Percentiles rank a stretch among this genome's conserved stretches.
These are phyloP conservation scores for Gastracanthus pulcherrimus DNA, from an alignment of 2,888 invertebrate species.

Conservation along the genomic window DNA sequence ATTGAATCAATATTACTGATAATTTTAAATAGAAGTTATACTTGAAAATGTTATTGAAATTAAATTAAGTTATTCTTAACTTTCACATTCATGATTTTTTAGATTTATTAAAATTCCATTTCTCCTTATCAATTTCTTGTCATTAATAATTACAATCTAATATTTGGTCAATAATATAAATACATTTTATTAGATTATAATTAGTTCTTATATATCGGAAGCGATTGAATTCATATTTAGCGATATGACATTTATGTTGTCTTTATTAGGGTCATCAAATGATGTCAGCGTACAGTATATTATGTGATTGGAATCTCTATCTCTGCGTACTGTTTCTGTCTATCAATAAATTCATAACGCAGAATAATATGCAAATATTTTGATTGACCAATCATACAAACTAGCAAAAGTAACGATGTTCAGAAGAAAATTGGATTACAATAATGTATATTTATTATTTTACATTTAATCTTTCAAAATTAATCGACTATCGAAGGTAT, in stretches of 20 bases:
- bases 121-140: too few species aligned
- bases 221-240: conserved; percentile 4
- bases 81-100: too few species aligned
- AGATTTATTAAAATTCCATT: too few species aligned
- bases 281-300: conserved; percentile 39
- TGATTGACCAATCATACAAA: too few species aligned
- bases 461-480: background rate
- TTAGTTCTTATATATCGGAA: background rate
- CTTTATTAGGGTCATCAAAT: conserved; percentile 26
- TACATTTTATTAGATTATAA: background rate
- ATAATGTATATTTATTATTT: background rate
- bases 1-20: background rate
- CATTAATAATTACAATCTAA: too few species aligned
- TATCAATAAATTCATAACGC: conserved; percentile 13
- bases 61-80: too few species aligned
- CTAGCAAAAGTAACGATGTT: too few species aligned
- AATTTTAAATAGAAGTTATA: too few species aligned
- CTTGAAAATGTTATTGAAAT: too few species aligned
- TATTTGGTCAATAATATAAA: background rate
- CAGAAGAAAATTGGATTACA: too few species aligned
- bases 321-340: background rate
- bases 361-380: background rate
- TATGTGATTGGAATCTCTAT: conserved; percentile 32
- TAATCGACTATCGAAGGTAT: too few species aligned
- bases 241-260: conserved; percentile 18